Base-by-base conservation (phyloP, 1,140 invertebrate genomes). In the Copidosoma floridanum region DNA sequence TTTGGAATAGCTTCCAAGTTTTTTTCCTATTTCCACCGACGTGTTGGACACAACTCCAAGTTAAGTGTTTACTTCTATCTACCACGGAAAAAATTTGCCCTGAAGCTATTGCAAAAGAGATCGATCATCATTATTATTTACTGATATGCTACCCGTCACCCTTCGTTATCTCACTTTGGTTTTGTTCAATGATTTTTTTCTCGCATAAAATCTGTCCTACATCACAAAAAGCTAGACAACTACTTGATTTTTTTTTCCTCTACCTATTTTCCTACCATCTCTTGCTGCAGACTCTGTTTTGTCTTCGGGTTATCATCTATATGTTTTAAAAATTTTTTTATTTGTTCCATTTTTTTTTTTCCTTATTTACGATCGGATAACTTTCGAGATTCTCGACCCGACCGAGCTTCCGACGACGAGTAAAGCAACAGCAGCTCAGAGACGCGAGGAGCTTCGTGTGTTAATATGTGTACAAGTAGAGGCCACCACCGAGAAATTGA, bases 371-470 rank as follows among this genome's bases (percentile, higher is more conserved):
- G 38, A 70, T 70, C 69, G 71, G 71, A 72, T 72, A 72, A 72
- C 71, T 72, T 71, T 72, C 68, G 71, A 71, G 71, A 71, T 67
- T 66, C 50, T 53, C 26, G n/a, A n/a, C 40, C 41, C 47, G 40
- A 57, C 46, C 46, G 59, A 51, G 52, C 46, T 69, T 64, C 58
- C 66, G 67, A 71, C 53, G 53, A 52, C 47, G 47, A 62, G 54
- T 41, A 51, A 61, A 57, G 44, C 52, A 41, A 46, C 37, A 61
- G 27, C 21, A 38, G 32, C 41, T 32, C 35, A 27, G 52, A n/a
- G n/a, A n/a, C n/a, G n/a, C 35, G 29, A 44, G 41, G 40, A 18
- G 18, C 18, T 10, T 11, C 4, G 10, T 48, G 18, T 6, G 18
- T 11, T n/a, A n/a, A 48, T 29, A 16, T n/a, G 16, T 29, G 3